These are phyloP conservation scores for Luscinia megarhynchos DNA, from an alignment of 2,797 vertebrate species.

Conservation along the genomic window DNA sequence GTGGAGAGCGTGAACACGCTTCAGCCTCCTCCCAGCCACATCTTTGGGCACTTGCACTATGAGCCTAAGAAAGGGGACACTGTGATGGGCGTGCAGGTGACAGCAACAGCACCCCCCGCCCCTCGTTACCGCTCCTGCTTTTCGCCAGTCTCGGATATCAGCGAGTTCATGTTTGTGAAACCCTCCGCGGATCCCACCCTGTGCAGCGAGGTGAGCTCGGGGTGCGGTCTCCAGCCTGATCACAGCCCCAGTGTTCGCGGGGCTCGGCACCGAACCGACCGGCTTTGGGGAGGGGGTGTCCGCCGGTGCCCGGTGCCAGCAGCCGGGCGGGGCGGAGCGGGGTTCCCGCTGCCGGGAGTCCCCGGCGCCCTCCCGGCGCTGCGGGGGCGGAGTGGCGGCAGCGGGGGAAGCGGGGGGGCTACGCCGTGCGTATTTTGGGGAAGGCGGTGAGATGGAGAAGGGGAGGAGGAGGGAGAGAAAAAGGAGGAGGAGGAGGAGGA, in stretches of 20 bases:
- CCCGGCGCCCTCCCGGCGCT: constrained; percentile 19
- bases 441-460: constrained; percentile 3
- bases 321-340: neutral
- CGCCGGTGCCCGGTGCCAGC: neutral
- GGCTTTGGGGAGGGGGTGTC: neutral
- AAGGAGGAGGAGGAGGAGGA: neutral
- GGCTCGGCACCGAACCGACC: neutral
- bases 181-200: constrained; percentile 59
- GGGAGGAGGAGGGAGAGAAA: neutral
- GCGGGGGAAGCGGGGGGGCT: neutral
- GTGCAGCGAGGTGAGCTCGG: constrained; percentile 68
- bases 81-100: constrained; percentile 81
- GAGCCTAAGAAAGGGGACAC: constrained; percentile 81
- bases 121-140: constrained; percentile 76
- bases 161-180: constrained; percentile 93
- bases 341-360: constrained; percentile 9
- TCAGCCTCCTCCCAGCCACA: constrained; percentile 61
- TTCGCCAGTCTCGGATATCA: constrained; percentile 75
- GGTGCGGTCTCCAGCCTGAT: neutral
- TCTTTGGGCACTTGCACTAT: constrained; percentile 74
- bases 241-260: neutral
- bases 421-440: constrained; percentile 28
- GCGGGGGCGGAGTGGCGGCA: neutral
- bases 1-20: constrained; percentile 46
- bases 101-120: constrained; percentile 77